phyloP scores from a whole-genome alignment of 2,113 vertebrate genomes.

The Columba livia region DNA sequence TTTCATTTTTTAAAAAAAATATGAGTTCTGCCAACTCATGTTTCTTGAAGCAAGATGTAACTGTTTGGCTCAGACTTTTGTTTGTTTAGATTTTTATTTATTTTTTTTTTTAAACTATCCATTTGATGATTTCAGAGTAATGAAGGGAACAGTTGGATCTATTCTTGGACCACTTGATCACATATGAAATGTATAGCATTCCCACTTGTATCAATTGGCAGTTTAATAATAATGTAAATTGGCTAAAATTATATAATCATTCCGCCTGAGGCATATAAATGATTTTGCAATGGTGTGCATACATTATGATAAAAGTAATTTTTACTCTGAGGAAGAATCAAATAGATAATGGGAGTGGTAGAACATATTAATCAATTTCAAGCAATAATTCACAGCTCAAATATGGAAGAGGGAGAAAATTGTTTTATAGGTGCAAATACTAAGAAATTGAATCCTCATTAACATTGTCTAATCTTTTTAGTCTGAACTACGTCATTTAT shows the following conservation, averaged over 20 bases:
- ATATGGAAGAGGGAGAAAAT: constrained; percentile 21
- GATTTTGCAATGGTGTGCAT: neutral
- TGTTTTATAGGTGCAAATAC: constrained; percentile 55
- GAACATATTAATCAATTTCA: constrained; percentile 61
- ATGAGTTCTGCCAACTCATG: neutral
- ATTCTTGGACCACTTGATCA: neutral
- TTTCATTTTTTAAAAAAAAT: neutral
- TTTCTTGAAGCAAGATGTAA: neutral
- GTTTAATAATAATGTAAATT: constrained; percentile 54
- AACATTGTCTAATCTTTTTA: constrained; percentile 32
- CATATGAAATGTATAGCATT: neutral
- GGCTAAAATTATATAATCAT: constrained; percentile 30
- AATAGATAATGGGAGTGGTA: neutral
- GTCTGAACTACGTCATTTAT: constrained; percentile 22
- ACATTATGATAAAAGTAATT: constrained; percentile 37
- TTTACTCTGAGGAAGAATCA: constrained; percentile 20
- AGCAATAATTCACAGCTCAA: constrained; percentile 37
- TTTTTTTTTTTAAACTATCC: neutral
- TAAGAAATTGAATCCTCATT: constrained; percentile 40
- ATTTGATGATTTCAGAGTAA: neutral
- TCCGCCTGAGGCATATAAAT: constrained; percentile 39
- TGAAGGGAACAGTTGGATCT: neutral
- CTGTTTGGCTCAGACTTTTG: neutral
- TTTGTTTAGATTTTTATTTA: neutral
- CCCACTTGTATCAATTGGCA: constrained; percentile 17